Conservation (phyloP, 2,797 vertebrate species). For the Coregonus ussuriensis region DNA sequence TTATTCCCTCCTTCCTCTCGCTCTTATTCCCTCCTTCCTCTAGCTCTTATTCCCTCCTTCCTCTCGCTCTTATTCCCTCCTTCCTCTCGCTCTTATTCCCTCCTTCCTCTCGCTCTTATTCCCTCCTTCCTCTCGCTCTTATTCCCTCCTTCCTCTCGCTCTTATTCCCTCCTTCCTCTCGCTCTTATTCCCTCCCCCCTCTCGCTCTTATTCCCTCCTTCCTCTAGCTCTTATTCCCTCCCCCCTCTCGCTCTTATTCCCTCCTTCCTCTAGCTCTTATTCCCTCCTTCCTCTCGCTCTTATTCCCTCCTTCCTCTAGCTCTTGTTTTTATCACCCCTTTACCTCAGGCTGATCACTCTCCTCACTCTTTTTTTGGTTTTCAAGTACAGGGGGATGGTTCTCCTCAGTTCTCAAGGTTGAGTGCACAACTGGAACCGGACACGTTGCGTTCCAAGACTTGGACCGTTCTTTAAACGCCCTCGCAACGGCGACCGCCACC, state of each 20-base stretch:
- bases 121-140: neutral
- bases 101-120: no score
- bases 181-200: neutral
- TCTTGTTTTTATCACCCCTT: neutral
- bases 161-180: neutral
- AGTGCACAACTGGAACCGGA: constrained; percentile 1
- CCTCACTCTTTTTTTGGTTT: neutral
- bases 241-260: no score
- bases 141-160: neutral
- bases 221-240: no score
- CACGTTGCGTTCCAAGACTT: neutral
- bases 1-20: neutral
- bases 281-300: neutral
- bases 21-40: no score
- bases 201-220: no score
- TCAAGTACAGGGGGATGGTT: constrained; percentile 21
- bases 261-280: no score
- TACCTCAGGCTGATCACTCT: neutral
- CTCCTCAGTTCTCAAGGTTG: neutral
- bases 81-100: neutral
- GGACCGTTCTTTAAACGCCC: neutral
- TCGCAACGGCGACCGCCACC: neutral
- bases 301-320: no score
- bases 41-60: no score
- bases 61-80: neutral